Base-by-base conservation (phyloP, 2,113 vertebrate genomes). In the Lepus americanus region DNA sequence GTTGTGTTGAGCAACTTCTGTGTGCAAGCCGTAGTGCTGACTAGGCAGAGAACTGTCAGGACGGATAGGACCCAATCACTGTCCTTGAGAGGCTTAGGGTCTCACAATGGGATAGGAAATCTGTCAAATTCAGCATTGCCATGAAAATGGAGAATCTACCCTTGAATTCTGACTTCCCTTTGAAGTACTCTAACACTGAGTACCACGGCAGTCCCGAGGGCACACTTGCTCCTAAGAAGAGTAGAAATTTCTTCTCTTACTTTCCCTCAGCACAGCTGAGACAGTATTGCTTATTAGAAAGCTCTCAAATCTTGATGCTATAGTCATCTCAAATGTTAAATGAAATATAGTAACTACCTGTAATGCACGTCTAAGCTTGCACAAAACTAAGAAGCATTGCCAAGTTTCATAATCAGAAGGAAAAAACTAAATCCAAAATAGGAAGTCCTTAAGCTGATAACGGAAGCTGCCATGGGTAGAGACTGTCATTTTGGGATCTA, bases 1-100 rank as follows among this genome's bases (percentile, higher is more conserved):
- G 31, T 22, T 92, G 44, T 36, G 86, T 79, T 95, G 78, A 90
- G 84, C 73, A 96, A 93, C 53, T 92, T 79, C 84, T 82, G 22
- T 82, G 3, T 87, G 72, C 29, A 82, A 92, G 31, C n/a, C 59
- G n/a, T 2, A 19, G 3, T 27, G n/a, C 66, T 12, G 8, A 87
- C 49, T 16, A 66, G 12, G 51, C 19, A 72, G 12, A 79, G 36
- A 89, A 89, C 69, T 6, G 66, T 19, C 53, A 92, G 70, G 31
- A 79, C 23, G 10, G 11, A 14, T 1, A 55, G 29, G 14, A 39
- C 11, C 77, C 13, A 51, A 9, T 11, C 9, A 0, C 13, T 66
- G 53, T 66, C 66, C 49, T 79, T 25, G 44, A 25, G 76, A 53
- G 82, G 55, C 44, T 61, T 44, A 31, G 55, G n/a, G 7, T 81